These are phyloP conservation scores for Drosophila suboccidentalis DNA, from an alignment of 2,888 invertebrate species.

Conservation along the genomic window DNA sequence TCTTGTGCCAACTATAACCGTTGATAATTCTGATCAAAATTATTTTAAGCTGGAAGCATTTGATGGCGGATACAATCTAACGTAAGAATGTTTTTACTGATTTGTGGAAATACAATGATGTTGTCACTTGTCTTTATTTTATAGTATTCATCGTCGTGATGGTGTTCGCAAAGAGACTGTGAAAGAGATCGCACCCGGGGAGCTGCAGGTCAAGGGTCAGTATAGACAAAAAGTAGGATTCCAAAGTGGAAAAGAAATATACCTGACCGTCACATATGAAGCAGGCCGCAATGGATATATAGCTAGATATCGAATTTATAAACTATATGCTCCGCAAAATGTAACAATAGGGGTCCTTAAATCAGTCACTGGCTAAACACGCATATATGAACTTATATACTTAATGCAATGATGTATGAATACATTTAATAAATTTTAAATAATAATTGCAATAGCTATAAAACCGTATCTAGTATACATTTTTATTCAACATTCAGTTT, in stretches of 20 bases:
- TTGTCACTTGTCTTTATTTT: not conserved
- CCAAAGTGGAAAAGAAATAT: not conserved
- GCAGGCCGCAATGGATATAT: constrained; percentile 54
- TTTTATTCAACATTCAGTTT: no score
- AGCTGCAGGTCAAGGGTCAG: constrained; percentile 42
- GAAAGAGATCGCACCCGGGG: constrained; percentile 42
- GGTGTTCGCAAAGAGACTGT: constrained; percentile 46
- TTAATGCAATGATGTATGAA: no score
- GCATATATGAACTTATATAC: no score
- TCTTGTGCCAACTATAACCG: not conserved
- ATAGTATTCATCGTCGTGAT: constrained; percentile 17
- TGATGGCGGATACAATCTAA: not conserved
- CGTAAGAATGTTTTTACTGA: not conserved
- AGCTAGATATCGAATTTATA: constrained; percentile 35
- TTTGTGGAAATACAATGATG: not conserved
- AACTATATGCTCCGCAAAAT: no score
- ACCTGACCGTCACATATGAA: constrained; percentile 38
- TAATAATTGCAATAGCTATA: not conserved
- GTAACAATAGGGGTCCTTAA: not conserved
- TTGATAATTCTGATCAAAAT: not conserved
- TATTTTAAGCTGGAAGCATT: not conserved
- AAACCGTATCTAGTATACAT: not conserved
- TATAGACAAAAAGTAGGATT: constrained; percentile 15
- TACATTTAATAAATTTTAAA: not conserved
- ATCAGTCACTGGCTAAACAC: not conserved